A percentile compares a stretch with the other conserved stretches of the same genome.
Evolutionary conservation across 2,888 invertebrate genomes (phyloP).

Genomic region (Synergus gifuensis): DNA sequence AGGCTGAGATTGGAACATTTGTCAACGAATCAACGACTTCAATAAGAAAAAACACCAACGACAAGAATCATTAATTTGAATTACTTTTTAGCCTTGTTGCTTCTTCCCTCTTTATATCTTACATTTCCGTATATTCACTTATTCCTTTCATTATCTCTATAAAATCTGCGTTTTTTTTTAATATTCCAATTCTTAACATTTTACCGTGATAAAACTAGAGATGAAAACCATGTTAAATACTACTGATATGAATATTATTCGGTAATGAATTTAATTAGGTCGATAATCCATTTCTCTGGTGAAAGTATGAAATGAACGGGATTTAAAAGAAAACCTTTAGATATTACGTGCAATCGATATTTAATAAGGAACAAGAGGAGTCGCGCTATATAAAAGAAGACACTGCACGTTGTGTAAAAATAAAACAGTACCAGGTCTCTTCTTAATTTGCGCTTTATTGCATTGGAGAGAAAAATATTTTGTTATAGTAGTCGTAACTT

Average conservation of each 20-base stretch:
- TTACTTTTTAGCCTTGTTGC: background rate
- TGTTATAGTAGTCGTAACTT: background rate
- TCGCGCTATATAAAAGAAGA: background rate
- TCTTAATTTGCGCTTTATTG: background rate
- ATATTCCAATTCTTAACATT: background rate
- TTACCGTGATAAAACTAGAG: background rate
- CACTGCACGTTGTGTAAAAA: background rate
- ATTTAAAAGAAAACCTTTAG: background rate
- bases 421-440: background rate
- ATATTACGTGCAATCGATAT: slow-evolving; percentile 16
- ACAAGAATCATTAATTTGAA: no score
- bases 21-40: background rate
- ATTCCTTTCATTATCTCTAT: no score
- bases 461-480: background rate
- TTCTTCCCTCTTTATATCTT: no score
- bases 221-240: background rate
- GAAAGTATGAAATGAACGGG: background rate
- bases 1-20: background rate
- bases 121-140: no score
- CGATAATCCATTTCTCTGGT: background rate
- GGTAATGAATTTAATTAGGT: background rate
- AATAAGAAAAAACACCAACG: background rate
- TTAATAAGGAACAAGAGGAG: slow-evolving; percentile 18
- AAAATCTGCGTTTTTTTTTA: no score
- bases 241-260: background rate